Evolutionary conservation across 1,140 invertebrate genomes (phyloP), one percentile per base, ranked within the genome.

Genomic region (Zaprionus taronus): DNA sequence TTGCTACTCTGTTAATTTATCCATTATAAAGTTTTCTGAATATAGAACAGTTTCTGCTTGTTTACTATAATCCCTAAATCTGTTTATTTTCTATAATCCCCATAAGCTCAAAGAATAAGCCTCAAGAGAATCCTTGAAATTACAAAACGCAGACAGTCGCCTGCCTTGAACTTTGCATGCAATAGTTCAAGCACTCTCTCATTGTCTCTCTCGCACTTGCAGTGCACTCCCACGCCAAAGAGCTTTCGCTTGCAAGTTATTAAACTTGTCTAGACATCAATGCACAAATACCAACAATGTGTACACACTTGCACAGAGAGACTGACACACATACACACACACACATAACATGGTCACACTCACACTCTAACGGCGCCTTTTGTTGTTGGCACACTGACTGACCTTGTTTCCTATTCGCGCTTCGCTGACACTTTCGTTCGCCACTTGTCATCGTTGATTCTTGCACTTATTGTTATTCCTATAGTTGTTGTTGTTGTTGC

Each of bases 361-460:
- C 9, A 17, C 31, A 53, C 17, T n/a, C 31, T 55, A 22, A 26
- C 31, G 20, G 4, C 20, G 47, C 20, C 22, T 12, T 14, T 24
- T 24, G 47, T 51, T 51, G 17, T 20, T 49, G 15, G 5, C 56
- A 12, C 17, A 20, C 17, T 66, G 70, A 72, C 66, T 89, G 84
- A 89, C 84, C 85, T 90, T 89, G 85, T 89, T 89, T 89, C 72
- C 36, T 41, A 55, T 65, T 80, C 49, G 70, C 77, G 80, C 81
- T 89, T 70, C 51, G 72, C 34, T 64, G 72, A 61, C 70, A 70
- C 67, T 34, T 7, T 34, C 31, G 31, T 75, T 55, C 55, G 77
- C 53, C 49, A 82, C 76, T 72, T 65, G 75, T 69, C 26, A 22
- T 72, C 63, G 49, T 73, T 57, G 38, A 31, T n/a, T 61, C 20